Percentiles rank a stretch among this genome's conserved stretches.
Conservation (phyloP, 2,888 invertebrate species). For the Drosophila leonis region DNA sequence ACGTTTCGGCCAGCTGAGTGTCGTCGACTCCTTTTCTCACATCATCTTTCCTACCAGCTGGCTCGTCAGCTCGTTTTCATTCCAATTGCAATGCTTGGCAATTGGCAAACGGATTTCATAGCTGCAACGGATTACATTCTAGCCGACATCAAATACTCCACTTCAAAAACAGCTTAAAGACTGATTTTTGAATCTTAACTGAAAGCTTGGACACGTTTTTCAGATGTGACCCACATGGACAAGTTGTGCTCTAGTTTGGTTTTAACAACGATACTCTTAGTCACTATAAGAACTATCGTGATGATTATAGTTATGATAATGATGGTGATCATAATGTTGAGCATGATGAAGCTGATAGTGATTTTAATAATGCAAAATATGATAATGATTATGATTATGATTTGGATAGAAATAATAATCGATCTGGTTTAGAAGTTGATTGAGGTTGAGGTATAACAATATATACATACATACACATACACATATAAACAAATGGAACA, state of each 20-base stretch:
- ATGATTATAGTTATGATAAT: not conserved
- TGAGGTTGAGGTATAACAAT: not conserved
- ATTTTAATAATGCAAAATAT: not conserved
- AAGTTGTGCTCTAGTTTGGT: no score
- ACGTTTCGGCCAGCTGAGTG: constrained; percentile 49
- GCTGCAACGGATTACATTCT: constrained; percentile 12
- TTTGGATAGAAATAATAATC: not conserved
- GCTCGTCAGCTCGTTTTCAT: constrained; percentile 18
- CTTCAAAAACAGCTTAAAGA: constrained; percentile 17
- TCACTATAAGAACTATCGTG: not conserved
- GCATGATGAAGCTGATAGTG: not conserved
- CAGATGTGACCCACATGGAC: not conserved
- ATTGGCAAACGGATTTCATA: constrained; percentile 38
- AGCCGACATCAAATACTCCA: constrained; percentile 16
- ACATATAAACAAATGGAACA: constrained; percentile 28
- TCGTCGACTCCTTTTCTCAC: constrained; percentile 13
- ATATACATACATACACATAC: constrained; percentile 11
- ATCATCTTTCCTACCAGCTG: constrained; percentile 8
- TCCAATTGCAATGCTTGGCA: constrained; percentile 32
- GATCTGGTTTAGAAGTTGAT: not conserved
- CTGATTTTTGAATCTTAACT: constrained; percentile 16
- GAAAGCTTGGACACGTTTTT: not conserved
- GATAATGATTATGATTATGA: not conserved
- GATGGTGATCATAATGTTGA: not conserved
- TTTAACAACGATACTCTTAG: not conserved